A percentile compares a stretch with the other conserved stretches of the same genome.
These are phyloP conservation scores for Pseudomyrmex flavicornis DNA, from an alignment of 1,140 invertebrate genomes.

Conservation along the genomic window DNA sequence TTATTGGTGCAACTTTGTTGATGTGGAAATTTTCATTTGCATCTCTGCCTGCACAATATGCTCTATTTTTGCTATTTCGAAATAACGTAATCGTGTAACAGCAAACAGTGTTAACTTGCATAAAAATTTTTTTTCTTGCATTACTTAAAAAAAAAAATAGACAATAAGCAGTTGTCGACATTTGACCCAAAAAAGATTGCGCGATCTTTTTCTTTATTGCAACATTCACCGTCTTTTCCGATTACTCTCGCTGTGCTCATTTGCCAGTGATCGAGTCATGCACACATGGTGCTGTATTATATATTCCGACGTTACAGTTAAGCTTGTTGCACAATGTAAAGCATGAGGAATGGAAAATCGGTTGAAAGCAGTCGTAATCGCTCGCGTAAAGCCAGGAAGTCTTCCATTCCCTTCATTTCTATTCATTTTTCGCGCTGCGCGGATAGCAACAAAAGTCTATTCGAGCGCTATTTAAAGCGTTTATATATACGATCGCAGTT, in stretches of 20 bases:
- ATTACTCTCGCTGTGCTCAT: neutral
- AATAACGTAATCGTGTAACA: neutral
- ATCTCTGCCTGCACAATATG: no score
- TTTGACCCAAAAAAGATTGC: constrained; percentile 1
- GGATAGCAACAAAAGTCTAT: neutral
- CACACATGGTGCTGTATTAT: constrained; percentile 12
- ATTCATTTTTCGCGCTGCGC: constrained; percentile 2
- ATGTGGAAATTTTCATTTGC: no score
- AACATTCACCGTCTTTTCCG: neutral
- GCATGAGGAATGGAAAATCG: constrained; percentile 34
- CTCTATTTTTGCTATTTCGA: neutral
- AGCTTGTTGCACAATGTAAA: constrained; percentile 43
- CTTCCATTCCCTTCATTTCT: constrained; percentile 21
- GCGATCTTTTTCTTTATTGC: neutral
- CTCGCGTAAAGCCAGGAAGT: neutral
- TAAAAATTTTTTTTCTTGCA: neutral
- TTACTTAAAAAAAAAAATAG: neutral
- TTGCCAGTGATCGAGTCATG: constrained; percentile 27
- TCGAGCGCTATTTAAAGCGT: neutral
- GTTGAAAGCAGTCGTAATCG: constrained; percentile 32
- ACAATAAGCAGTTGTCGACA: neutral
- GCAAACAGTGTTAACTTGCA: no score
- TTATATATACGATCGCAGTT: neutral
- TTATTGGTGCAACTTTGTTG: no score
- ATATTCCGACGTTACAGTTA: constrained; percentile 17